Evolutionary conservation across 2,888 invertebrate species (phyloP), one percentile per base, ranked within the genome.

Genomic region (Cosmia pyralina): DNA sequence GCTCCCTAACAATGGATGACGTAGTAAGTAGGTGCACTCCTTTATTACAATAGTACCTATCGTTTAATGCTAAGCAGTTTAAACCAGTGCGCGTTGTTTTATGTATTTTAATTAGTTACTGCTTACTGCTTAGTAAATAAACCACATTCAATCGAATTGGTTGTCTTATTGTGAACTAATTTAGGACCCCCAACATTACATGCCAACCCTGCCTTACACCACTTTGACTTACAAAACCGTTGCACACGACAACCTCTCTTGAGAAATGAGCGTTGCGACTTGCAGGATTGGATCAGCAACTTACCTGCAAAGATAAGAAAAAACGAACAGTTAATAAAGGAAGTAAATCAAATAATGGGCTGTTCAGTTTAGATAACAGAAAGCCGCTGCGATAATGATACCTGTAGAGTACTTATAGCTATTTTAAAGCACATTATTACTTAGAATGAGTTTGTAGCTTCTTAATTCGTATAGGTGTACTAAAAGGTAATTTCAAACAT

Each of bases 231-330:
- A 84, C 84, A 60, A 81, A 67, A 77, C 60, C 13, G 77, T 44
- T 66, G 58, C 55, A 69, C 52, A 74, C 41, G 67, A 72, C 58
- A 69, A 53, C 55, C 50, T 67, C 59, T 65, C 63, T 78, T 68
- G 72, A 50, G 52, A 53, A 76, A 66, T 60, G 57, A 58, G 66
- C 58, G 28, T 34, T 44, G 53, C 55, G 48, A 52, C 11, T 60
- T 44, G 57, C 57, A 59, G 62, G 60, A 72, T 72, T 34, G 59
- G 22, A 65, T 64, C 76, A 64, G 65, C 70, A 75, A 86, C 86
- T 87, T 87, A 86, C 86, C 86, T 87, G 85, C 15, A 86, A 87
- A 86, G 64, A 85, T 22, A 74, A 73, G n/a, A 72, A 79, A 77
- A 72, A 67, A 53, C 67, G 66, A 34, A 15, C 5, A 46, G 34